A percentile compares a stretch with the other conserved stretches of the same genome.
phyloP scores from a whole-genome alignment of 2,888 invertebrate genomes.

The Serrognathus titanus region DNA sequence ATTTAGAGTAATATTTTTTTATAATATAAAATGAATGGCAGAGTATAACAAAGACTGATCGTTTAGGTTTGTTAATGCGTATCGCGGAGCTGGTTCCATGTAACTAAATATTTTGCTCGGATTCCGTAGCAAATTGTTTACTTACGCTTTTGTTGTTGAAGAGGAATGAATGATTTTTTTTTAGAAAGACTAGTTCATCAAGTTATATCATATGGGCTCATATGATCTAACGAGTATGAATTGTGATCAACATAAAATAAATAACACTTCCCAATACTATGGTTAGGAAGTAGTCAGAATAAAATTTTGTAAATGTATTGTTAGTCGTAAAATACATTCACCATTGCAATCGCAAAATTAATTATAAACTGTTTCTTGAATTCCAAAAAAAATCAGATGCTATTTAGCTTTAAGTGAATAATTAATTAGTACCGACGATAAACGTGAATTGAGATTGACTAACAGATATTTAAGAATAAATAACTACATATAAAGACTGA shows the following conservation, averaged over 20 bases:
- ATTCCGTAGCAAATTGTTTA: not conserved
- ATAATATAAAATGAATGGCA: constrained; percentile 33
- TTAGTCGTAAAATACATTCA: constrained; percentile 12
- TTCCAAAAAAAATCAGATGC: not conserved
- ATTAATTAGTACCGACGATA: not conserved
- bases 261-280: constrained; percentile 5
- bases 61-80: constrained; percentile 38
- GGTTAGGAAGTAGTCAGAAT: constrained; percentile 3
- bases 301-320: constrained; percentile 17
- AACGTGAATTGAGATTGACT: not conserved
- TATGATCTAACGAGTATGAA: constrained; percentile 12
- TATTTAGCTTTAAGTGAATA: not conserved
- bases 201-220: constrained; percentile 15
- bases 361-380: constrained; percentile 10
- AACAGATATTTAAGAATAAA: too few relatives aligned
- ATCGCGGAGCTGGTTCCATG: not conserved
- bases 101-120: constrained; percentile 1
- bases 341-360: constrained; percentile 11
- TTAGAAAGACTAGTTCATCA: constrained; percentile 1
- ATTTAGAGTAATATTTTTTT: constrained; percentile 41
- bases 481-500: too few relatives aligned
- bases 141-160: constrained; percentile 3
- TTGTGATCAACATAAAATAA: constrained; percentile 1
- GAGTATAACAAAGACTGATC: constrained; percentile 43
- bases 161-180: constrained; percentile 4